Evolutionary conservation across 1,140 invertebrate genomes (phyloP), one percentile per base, ranked within the genome.

Genomic region (Pomacea maculata): DNA sequence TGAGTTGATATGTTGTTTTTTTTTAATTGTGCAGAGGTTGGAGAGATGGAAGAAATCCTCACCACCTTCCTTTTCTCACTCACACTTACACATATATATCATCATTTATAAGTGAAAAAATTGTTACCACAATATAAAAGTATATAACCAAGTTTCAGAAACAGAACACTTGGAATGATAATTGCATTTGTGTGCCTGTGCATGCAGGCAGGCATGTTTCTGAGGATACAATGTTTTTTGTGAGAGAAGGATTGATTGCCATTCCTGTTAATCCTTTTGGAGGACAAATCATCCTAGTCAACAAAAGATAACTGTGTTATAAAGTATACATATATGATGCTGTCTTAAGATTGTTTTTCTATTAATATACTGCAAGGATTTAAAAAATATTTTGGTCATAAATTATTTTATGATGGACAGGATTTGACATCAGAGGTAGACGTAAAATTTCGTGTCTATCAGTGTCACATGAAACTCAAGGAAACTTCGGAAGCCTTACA

Each of bases 361-460:
- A 1, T 61, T 21, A 25, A 77, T 11, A 57, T 14, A 34, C 45
- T 79, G 25, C 19, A 19, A n/a, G 19, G 17, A 54, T 54, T 55
- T 57, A 3, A 74, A 52, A 80, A 77, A 34, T 84, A 9, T 65
- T 85, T 79, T 82, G 83, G 83, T 21, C 57, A 9, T 61, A 1
- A 14, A 61, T 61, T 61, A 61, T 61, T 61, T 61, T 17, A 14
- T 11, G 11, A 1, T 61, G 15, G 15, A 61, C 80, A 89, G 89
- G 87, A 89, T 77, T 72, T 90, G 70, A 89, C 86, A 79, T 90
- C 91, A 29, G 92, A 92, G 80, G 90, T 91, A 7, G 95, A 96
- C 85, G 94, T 96, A n/a, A 95, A 95, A 88, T 96, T 94, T 87
- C 94, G 95, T 88, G 93, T 96, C 67, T 93, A 95, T 89, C 87